These are phyloP conservation scores for Recurvirostra avosetta DNA, from an alignment of 2,113 vertebrate genomes.

Conservation along the genomic window DNA sequence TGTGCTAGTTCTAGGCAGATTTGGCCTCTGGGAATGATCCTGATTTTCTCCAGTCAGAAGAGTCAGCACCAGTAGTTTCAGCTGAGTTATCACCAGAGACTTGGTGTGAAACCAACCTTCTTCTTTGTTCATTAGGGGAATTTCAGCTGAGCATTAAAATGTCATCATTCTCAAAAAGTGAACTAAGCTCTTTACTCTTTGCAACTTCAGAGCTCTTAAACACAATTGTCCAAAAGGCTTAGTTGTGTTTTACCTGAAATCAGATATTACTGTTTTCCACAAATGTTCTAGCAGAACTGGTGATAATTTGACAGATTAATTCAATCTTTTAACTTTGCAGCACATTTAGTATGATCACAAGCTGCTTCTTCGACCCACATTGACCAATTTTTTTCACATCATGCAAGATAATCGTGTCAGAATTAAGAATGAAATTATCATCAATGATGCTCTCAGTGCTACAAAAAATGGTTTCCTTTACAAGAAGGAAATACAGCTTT, in stretches of 20 bases:
- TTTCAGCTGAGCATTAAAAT: not conserved
- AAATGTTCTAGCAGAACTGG: not conserved
- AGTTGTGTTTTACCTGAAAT: not conserved
- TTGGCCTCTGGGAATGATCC: slow-evolving; percentile 6
- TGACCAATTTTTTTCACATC: not conserved
- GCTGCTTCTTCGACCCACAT: not conserved
- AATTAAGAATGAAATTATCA: not conserved
- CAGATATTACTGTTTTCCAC: not conserved
- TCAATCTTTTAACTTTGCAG: not conserved
- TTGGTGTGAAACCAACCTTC: not conserved
- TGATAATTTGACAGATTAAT: not conserved
- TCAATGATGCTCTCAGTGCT: not conserved
- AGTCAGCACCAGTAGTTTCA: not conserved
- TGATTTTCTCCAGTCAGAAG: not conserved
- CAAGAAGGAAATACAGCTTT: not conserved
- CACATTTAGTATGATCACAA: not conserved
- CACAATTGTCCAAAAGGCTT: not conserved
- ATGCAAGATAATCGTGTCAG: not conserved
- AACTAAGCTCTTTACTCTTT: not conserved
- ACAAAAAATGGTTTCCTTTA: not conserved
- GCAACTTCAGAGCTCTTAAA: not conserved
- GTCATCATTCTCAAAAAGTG: not conserved
- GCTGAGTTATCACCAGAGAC: not conserved
- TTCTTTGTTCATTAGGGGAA: not conserved
- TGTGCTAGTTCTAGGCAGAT: not conserved